These are phyloP conservation scores for Ypsolopha scabrella DNA, from an alignment of 2,888 invertebrate species.

Conservation along the genomic window DNA sequence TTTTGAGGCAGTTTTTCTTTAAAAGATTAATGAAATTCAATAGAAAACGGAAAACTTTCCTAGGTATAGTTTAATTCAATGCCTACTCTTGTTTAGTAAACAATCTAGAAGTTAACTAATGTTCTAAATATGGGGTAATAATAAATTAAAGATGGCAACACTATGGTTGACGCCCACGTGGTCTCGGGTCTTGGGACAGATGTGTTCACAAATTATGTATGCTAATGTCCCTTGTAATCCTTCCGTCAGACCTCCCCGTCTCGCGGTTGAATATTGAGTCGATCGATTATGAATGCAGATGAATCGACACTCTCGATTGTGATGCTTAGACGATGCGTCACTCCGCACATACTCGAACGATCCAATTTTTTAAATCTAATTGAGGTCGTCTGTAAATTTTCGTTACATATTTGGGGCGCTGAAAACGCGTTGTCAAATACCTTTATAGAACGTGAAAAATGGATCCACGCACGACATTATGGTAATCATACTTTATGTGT, in stretches of 20 bases:
- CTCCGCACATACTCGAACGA: too few relatives aligned
- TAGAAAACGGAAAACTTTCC: too few relatives aligned
- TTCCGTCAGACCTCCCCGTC: slow-evolving; percentile 57
- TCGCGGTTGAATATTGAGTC: slow-evolving; percentile 19
- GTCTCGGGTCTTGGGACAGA: slow-evolving; percentile 24
- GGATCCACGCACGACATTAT: slow-evolving; percentile 35
- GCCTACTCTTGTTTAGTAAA: too few relatives aligned
- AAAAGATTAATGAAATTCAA: too few relatives aligned
- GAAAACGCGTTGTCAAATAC: too few relatives aligned
- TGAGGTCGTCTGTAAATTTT: too few relatives aligned
- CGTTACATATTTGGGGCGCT: too few relatives aligned
- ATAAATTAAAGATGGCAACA: too few relatives aligned
- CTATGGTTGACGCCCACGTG: slow-evolving; percentile 35
- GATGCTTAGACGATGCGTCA: not conserved
- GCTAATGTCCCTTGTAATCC: slow-evolving; percentile 60
- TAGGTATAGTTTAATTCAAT: too few relatives aligned
- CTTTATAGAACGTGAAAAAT: slow-evolving; percentile 9
- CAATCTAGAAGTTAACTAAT: too few relatives aligned
- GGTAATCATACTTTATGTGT: slow-evolving; percentile 61
- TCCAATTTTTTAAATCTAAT: slow-evolving; percentile 5
- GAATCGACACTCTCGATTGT: slow-evolving; percentile 18
- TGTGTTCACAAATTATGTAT: slow-evolving; percentile 63
- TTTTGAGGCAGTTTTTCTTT: too few relatives aligned
- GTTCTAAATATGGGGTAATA: too few relatives aligned
- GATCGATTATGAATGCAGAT: slow-evolving; percentile 47